A percentile compares a stretch with the other conserved stretches of the same genome.
These are phyloP conservation scores for Prionchulus punctatus DNA, from an alignment of 2,888 invertebrate species.

Conservation along the genomic window DNA sequence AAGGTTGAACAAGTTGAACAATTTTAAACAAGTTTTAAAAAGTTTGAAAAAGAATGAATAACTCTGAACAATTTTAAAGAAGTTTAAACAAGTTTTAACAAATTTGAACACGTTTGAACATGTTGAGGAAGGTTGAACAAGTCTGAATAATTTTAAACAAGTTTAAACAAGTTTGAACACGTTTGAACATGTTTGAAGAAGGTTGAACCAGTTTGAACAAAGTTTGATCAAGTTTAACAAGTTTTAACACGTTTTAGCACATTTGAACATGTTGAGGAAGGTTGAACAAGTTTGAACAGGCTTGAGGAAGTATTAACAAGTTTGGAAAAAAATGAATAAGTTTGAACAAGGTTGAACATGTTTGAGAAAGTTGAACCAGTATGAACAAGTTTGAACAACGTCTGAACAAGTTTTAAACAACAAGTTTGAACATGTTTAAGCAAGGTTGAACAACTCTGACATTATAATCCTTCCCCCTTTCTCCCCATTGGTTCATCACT, in stretches of 20 bases:
- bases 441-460: not conserved
- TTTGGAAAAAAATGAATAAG: too few species aligned
- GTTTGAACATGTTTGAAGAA: not conserved
- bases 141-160: not conserved
- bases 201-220: not conserved
- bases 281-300: too few species aligned
- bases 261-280: too few species aligned
- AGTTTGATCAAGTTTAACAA: too few species aligned
- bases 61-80: too few species aligned
- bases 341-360: too few species aligned
- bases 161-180: not conserved
- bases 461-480: not conserved
- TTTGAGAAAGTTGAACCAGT: not conserved
- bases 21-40: too few species aligned
- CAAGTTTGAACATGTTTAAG: not conserved
- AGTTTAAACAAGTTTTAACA: too few species aligned
- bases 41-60: too few species aligned
- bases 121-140: not conserved
- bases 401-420: not conserved
- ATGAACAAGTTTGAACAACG: not conserved
- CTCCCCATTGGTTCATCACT: not conserved
- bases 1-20: too few species aligned
- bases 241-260: too few species aligned
- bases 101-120: not conserved
- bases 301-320: too few species aligned